Evolutionary conservation across 2,797 vertebrate species (phyloP).

Genomic region (Malacoraja senta): DNA sequence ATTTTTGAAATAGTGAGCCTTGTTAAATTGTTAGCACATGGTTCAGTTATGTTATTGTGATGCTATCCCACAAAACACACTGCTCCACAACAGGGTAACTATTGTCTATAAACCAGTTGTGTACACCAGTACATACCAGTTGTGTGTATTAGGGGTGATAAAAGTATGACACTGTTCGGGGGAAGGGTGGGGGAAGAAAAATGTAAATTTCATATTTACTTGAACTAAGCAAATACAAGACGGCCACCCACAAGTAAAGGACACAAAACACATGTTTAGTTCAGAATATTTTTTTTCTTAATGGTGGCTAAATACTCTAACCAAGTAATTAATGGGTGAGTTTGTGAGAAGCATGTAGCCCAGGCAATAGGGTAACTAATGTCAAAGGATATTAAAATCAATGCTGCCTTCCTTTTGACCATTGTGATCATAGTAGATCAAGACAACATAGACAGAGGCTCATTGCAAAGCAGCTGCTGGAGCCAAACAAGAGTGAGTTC

Average conservation of each 20-base stretch:
- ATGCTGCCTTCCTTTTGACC: constrained; percentile 21
- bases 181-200: neutral
- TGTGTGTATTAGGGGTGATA: neutral
- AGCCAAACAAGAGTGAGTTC: neutral
- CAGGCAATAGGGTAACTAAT: constrained; percentile 3
- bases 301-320: neutral
- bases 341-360: neutral
- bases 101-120: neutral
- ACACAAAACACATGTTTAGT: neutral
- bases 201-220: neutral
- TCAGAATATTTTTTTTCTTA: too few species aligned
- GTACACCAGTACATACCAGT: neutral
- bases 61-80: too few species aligned
- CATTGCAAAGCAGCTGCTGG: constrained; percentile 5
- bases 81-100: neutral
- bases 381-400: constrained; percentile 30
- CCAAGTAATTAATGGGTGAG: neutral
- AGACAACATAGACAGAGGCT: constrained; percentile 20
- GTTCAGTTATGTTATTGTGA: neutral
- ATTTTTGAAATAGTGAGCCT: neutral
- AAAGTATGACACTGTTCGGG: neutral
- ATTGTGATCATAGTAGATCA: neutral
- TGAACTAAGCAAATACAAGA: neutral
- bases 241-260: neutral
- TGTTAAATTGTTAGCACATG: neutral